Evolutionary conservation across 2,888 invertebrate species (phyloP).

Genomic region (Agrochola macilenta): DNA sequence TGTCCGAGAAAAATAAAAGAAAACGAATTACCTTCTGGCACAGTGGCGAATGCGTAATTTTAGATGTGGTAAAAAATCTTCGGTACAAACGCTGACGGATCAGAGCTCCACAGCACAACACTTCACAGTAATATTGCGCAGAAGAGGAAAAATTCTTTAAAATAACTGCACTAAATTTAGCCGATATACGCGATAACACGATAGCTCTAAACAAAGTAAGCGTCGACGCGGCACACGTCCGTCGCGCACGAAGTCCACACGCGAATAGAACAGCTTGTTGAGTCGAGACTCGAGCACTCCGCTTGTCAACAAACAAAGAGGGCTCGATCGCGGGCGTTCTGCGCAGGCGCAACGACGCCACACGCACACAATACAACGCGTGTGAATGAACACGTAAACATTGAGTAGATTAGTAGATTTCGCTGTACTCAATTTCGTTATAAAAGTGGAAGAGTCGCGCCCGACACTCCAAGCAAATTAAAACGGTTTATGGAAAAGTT

Average conservation of each 20-base stretch:
- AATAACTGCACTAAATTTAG: constrained; percentile 86
- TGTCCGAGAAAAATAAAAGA: constrained; percentile 71
- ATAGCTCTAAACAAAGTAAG: constrained; percentile 75
- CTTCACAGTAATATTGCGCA: constrained; percentile 81
- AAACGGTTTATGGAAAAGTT: constrained; percentile 33
- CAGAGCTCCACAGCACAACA: constrained; percentile 78
- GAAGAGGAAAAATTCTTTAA: constrained; percentile 74
- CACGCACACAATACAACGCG: constrained; percentile 79
- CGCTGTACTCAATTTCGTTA: constrained; percentile 53
- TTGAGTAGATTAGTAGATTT: constrained; percentile 69
- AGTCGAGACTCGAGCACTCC: constrained; percentile 72
- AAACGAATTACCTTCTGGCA: constrained; percentile 85
- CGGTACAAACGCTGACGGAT: constrained; percentile 71
- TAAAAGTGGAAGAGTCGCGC: constrained; percentile 39
- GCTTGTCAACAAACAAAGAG: constrained; percentile 90
- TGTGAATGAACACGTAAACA: constrained; percentile 89
- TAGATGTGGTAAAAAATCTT: constrained; percentile 78
- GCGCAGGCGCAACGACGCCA: constrained; percentile 84
- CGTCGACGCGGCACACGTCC: constrained; percentile 71
- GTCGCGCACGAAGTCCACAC: constrained; percentile 77
- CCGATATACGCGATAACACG: constrained; percentile 80
- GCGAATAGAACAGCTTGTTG: constrained; percentile 79
- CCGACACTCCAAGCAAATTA: constrained; percentile 30
- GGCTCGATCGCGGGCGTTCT: constrained; percentile 80
- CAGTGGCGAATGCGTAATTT: constrained; percentile 82